phyloP scores from a whole-genome alignment of 2,888 invertebrate genomes.

The Drosophila monieri region DNA sequence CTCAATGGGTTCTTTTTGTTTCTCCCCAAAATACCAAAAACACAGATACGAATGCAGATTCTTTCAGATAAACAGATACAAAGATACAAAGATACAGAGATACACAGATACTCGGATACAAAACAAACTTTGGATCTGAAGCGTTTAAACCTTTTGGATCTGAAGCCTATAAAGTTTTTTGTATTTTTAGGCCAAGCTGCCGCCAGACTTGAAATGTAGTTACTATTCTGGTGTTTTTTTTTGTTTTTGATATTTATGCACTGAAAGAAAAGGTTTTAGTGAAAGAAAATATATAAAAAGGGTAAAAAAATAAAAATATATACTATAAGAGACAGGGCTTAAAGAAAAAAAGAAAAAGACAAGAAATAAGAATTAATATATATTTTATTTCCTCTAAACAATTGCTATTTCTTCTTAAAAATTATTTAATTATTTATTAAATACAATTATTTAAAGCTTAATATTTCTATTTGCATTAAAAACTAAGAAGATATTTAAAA shows the following conservation, averaged over 20 bases:
- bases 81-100: neutral
- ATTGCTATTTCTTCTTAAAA: too few relatives aligned
- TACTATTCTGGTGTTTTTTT: neutral
- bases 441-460: too few relatives aligned
- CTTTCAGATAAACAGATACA: neutral
- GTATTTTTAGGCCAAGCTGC: neutral
- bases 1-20: conserved; percentile 19
- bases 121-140: conserved; percentile 4
- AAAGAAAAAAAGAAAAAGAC: too few relatives aligned
- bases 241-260: neutral
- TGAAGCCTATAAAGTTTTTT: neutral
- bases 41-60: conserved; percentile 13
- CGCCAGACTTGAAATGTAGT: neutral
- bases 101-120: neutral
- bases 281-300: too few relatives aligned
- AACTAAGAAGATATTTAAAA: too few relatives aligned
- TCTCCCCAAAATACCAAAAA: conserved; percentile 8
- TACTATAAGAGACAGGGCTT: too few relatives aligned
- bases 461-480: too few relatives aligned
- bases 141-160: conserved; percentile 2
- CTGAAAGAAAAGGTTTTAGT: neutral
- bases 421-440: too few relatives aligned
- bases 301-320: too few relatives aligned
- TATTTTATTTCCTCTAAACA: too few relatives aligned
- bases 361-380: too few relatives aligned